Evolutionary conservation across 2,797 vertebrate genomes (phyloP).

Genomic region (Sitta carolinensis): DNA sequence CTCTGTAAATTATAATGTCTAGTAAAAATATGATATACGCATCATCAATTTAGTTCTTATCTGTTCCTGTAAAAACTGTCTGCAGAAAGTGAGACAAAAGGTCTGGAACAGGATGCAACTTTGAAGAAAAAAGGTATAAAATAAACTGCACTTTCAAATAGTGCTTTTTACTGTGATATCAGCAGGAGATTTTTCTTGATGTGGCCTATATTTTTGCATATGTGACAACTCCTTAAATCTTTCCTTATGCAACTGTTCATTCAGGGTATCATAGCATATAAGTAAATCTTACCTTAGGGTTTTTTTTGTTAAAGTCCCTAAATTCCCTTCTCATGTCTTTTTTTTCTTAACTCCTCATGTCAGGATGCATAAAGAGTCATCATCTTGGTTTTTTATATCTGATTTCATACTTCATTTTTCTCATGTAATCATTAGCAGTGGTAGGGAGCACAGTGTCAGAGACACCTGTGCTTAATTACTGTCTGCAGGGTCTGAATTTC

Average conservation of each 20-base stretch:
- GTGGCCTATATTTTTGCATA: not conserved
- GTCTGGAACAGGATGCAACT: not conserved
- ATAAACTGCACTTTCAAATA: not conserved
- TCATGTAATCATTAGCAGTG: not conserved
- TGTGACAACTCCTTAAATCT: not conserved
- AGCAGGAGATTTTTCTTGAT: not conserved
- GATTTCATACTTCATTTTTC: not conserved
- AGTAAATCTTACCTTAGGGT: not conserved
- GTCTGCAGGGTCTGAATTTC: not conserved
- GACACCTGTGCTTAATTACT: not conserved
- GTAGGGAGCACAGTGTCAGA: not conserved
- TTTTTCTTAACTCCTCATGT: not conserved
- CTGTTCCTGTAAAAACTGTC: not conserved
- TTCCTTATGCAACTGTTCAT: not conserved
- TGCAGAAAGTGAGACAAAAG: conserved; percentile 5
- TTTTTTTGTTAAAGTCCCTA: not conserved
- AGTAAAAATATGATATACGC: not conserved
- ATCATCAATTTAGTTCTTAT: not conserved
- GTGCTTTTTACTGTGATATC: not conserved
- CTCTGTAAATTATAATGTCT: not conserved
- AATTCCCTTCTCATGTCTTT: not conserved
- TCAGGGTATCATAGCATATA: not conserved
- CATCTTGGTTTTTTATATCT: not conserved
- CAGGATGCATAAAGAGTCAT: not conserved
- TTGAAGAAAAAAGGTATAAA: not conserved